phyloP scores from a whole-genome alignment of 1,140 invertebrate genomes.

The Berghia stephanieae region DNA sequence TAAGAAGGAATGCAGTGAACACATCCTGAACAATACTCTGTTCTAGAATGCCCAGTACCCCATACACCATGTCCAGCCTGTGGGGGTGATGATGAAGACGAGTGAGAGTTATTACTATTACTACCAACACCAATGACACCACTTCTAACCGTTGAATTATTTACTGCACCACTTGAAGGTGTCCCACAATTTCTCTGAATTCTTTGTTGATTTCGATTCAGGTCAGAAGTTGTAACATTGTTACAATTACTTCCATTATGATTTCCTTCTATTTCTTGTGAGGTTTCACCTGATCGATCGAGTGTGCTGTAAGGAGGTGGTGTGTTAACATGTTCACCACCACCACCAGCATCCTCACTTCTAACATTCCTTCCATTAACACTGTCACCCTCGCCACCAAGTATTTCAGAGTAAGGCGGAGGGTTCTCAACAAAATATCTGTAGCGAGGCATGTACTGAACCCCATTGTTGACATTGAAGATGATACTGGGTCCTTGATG shows the following conservation, averaged over 20 bases:
- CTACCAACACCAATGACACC: too few species aligned
- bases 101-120: neutral
- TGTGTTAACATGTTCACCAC: too few species aligned
- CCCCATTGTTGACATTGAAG: slow-evolving; percentile 61
- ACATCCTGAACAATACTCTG: too few species aligned
- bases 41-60: too few species aligned
- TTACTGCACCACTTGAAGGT: too few species aligned
- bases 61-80: too few species aligned
- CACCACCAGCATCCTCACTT: too few species aligned
- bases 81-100: neutral
- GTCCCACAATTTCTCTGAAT: neutral
- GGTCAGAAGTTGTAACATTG: neutral
- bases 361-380: too few species aligned
- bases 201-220: neutral
- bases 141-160: too few species aligned
- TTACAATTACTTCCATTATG: neutral
- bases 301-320: slow-evolving; percentile 62
- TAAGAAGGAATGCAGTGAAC: neutral
- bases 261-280: neutral
- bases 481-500: slow-evolving; percentile 59
- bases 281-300: slow-evolving; percentile 45
- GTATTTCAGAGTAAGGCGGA: slow-evolving; percentile 57
- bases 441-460: slow-evolving; percentile 53
- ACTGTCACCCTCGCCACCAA: slow-evolving; percentile 31
- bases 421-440: slow-evolving; percentile 50